Percentiles rank a stretch among this genome's conserved stretches.
Evolutionary conservation across 2,888 invertebrate genomes (phyloP).

Genomic region (Hypolimnas misippus): DNA sequence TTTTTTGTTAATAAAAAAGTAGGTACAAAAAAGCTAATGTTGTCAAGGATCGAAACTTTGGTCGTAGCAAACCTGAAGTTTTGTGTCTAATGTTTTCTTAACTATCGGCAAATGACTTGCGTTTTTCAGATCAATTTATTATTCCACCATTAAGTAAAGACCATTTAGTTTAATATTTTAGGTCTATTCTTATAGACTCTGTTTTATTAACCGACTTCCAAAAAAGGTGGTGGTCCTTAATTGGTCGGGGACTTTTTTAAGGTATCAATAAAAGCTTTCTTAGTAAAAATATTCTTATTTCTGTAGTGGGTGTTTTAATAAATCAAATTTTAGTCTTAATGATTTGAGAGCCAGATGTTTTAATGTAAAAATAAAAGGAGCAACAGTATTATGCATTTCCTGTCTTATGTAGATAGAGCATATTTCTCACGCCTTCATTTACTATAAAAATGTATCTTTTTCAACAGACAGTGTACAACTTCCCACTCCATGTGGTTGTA

Average conservation of each 20-base stretch:
- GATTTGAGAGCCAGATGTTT: not conserved
- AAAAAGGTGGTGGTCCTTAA: no score
- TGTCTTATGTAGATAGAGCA: constrained; percentile 2
- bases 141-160: not conserved
- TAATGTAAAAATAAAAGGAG: not conserved
- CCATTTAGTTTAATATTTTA: not conserved
- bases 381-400: not conserved
- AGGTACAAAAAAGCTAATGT: not conserved
- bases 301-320: no score
- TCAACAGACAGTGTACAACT: constrained; percentile 13
- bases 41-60: not conserved
- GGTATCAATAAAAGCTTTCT: no score
- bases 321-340: no score
- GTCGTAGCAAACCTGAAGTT: not conserved
- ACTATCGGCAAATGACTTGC: constrained; percentile 16
- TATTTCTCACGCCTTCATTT: constrained; percentile 6
- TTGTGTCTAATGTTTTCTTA: constrained; percentile 18
- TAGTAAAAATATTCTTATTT: no score
- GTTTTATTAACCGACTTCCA: not conserved
- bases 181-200: not conserved
- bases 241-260: no score
- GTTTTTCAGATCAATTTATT: not conserved
- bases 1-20: no score
- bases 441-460: not conserved
- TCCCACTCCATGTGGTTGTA: constrained; percentile 28